Evolutionary conservation across 2,113 vertebrate genomes (phyloP), one percentile per base, ranked within the genome.

Genomic region (Tetrao urogallus): DNA sequence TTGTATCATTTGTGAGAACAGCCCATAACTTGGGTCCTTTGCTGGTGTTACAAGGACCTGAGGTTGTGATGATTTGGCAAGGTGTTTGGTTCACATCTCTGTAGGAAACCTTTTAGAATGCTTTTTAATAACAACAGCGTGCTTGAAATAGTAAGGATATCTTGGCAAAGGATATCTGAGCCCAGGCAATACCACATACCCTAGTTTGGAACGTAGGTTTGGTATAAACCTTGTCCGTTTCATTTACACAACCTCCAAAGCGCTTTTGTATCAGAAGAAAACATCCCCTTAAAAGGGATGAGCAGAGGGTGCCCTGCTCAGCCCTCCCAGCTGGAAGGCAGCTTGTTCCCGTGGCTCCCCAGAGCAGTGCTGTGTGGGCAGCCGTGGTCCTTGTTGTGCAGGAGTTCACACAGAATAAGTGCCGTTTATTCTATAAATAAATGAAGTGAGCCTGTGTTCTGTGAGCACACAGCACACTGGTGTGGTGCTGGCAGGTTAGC

Each of bases 381-480:
- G 1, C 69, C 21, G 52, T 18, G 47, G 56, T 48, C 34, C 52
- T 78, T 61, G 65, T 69, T 86, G 61, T 71, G 86, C 57, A 52
- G 75, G 42, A 57, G 88, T 69, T 95, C 48, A 50, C n/a, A 38
- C 24, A 36, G 56, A 63, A 17, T 71, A 24, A 1, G 1, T 42
- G 25, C 82, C 76, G 8, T 83, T 91, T 86, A 73, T 83, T 91
- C 86, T 90, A 2, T 56, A 83, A 85, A 77, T 91, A 91, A 77
- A 83, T 71, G 7, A 32, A 32, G 45, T 38, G 45, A 56, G 72
- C 80, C 58, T 89, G 5, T 80, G 32, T 58, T 76, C 76, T 86
- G 43, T 74, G 89, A 30, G 24, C 13, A 4, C 81, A 22, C 36
- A 79, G 48, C 58, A 87, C 45, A 11, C 19, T 54, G 40, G 34